Evolutionary conservation across 2,888 invertebrate genomes (phyloP).

Genomic region (Noctuana brunneofusca): DNA sequence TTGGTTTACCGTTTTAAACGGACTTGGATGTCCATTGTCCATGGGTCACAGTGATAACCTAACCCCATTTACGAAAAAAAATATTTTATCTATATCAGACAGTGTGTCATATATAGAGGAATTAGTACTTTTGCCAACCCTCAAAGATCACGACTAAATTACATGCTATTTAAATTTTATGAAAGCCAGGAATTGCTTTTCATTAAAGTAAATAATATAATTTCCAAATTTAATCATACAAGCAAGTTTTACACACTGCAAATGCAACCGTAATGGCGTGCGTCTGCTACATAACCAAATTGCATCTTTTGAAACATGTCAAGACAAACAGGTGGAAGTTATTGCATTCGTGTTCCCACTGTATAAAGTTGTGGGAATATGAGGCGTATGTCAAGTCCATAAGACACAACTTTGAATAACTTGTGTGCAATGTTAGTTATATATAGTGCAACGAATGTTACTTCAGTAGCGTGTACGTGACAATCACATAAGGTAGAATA

Average conservation of each 20-base stretch:
- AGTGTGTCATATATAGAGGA: no score
- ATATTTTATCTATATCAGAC: neutral
- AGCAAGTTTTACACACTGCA: no score
- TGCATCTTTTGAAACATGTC: neutral
- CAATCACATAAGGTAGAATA: neutral
- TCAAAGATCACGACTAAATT: no score
- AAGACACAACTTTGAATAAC: neutral
- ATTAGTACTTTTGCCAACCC: no score
- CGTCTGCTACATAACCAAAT: neutral
- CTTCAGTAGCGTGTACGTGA: neutral
- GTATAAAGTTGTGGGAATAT: neutral
- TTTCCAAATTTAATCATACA: neutral
- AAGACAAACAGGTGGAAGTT: constrained; percentile 14
- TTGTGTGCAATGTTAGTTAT: neutral
- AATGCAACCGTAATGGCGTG: neutral
- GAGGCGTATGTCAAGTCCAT: neutral
- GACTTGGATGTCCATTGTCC: no score
- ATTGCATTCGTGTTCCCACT: neutral
- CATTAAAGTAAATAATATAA: no score
- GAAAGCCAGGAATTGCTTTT: neutral
- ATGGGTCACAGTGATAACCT: no score
- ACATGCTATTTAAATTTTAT: no score
- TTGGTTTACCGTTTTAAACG: constrained; percentile 36
- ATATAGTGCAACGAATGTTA: neutral
- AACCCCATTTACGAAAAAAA: neutral